Evolutionary conservation across 2,797 vertebrate genomes (phyloP).

Genomic region (Hippopotamyrus pictus): DNA sequence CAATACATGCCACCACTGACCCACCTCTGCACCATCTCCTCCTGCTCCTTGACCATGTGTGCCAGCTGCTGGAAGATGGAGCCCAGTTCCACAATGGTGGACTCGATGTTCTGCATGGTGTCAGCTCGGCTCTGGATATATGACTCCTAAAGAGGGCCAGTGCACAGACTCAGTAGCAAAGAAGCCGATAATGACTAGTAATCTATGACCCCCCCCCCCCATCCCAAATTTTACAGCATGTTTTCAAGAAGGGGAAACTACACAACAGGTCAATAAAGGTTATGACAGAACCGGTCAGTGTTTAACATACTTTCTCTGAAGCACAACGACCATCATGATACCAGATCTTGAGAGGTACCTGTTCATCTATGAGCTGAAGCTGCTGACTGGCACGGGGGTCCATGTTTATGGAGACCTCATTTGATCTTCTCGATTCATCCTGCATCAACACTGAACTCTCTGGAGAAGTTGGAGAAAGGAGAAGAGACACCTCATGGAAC

Average conservation of each 20-base stretch:
- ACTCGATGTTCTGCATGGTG: conserved; percentile 76
- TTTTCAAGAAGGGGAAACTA: neutral
- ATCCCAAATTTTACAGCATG: neutral
- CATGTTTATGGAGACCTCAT: conserved; percentile 80
- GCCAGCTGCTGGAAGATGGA: conserved; percentile 77
- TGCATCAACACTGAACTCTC: conserved; percentile 80
- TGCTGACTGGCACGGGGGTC: conserved; percentile 77
- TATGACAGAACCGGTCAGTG: neutral
- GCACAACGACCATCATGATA: neutral
- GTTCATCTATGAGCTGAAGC: conserved; percentile 85
- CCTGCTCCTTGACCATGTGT: conserved; percentile 78
- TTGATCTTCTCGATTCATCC: conserved; percentile 71
- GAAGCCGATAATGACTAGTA: neutral
- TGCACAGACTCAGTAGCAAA: neutral
- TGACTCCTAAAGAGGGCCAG: conserved; percentile 52
- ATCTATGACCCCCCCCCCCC: neutral
- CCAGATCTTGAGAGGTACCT: conserved; percentile 56
- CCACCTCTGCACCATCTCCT: conserved; percentile 72
- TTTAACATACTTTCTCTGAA: neutral
- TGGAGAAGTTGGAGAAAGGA: conserved; percentile 46
- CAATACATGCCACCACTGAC: neutral
- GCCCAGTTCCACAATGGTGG: conserved; percentile 74
- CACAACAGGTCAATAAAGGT: neutral
- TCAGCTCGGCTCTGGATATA: conserved; percentile 71
- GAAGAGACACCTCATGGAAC: conserved; percentile 44